A percentile compares a stretch with the other conserved stretches of the same genome.
These are phyloP conservation scores for Leptobrachium ailaonicum DNA, from an alignment of 2,113 vertebrate genomes.

Conservation along the genomic window DNA sequence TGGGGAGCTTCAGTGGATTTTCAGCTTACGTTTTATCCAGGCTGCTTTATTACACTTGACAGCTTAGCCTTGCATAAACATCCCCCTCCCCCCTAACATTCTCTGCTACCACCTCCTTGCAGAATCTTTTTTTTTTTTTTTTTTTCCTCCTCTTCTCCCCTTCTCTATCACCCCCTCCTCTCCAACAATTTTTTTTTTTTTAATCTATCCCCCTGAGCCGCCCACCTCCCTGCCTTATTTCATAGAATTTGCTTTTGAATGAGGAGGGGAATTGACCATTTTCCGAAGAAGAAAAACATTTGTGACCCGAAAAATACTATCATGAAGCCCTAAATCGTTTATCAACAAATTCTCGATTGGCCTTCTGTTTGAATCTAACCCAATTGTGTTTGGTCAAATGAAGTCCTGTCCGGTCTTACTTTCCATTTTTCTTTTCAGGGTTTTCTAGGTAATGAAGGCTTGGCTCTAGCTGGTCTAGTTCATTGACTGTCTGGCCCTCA, in stretches of 20 bases:
- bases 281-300: too few species aligned
- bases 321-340: too few species aligned
- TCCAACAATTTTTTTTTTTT: slow-evolving; percentile 3
- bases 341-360: too few species aligned
- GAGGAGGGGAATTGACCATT: neutral
- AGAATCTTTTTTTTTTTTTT: slow-evolving; percentile 18
- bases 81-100: slow-evolving; percentile 51
- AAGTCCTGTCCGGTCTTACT: too few species aligned
- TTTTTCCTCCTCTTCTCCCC: slow-evolving; percentile 25
- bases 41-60: slow-evolving; percentile 83
- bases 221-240: slow-evolving; percentile 28
- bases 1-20: slow-evolving; percentile 85
- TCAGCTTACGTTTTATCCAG: slow-evolving; percentile 84
- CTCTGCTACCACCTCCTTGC: slow-evolving; percentile 54
- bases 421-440: too few species aligned
- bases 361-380: too few species aligned
- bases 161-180: slow-evolving; percentile 6
- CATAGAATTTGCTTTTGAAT: slow-evolving; percentile 12
- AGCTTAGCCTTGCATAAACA: slow-evolving; percentile 83
- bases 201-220: slow-evolving; percentile 48
- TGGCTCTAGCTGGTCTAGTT: too few species aligned
- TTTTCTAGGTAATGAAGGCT: too few species aligned
- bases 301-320: too few species aligned
- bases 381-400: too few species aligned
- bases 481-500: too few species aligned